Percentiles rank a stretch among this genome's conserved stretches.
Evolutionary conservation across 2,888 invertebrate species (phyloP).

Genomic region (Oegoconia quadripuncta): DNA sequence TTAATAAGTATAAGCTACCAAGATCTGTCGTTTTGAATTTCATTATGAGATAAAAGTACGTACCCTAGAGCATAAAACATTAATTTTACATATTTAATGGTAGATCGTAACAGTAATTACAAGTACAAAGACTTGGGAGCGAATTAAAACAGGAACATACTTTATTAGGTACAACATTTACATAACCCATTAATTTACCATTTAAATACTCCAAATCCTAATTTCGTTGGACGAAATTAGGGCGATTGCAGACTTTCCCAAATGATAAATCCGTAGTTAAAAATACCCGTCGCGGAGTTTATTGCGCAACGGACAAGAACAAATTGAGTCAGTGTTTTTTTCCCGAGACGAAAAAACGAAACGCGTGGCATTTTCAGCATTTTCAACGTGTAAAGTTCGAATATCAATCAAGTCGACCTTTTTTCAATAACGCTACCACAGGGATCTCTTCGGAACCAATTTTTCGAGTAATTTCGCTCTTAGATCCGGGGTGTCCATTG

Average conservation of each 20-base stretch:
- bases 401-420: conserved; percentile 75
- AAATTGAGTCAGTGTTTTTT: conserved; percentile 77
- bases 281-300: conserved; percentile 66
- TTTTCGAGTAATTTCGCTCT: conserved; percentile 67
- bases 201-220: conserved; percentile 47
- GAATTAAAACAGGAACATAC: conserved; percentile 25
- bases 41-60: conserved; percentile 10
- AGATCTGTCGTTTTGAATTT: neutral
- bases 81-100: no score
- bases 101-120: neutral
- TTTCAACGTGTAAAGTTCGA: conserved; percentile 74
- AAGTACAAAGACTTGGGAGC: conserved; percentile 20
- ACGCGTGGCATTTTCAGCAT: conserved; percentile 59
- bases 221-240: conserved; percentile 56
- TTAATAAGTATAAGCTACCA: no score
- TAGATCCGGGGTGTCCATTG: conserved; percentile 49
- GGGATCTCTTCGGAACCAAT: conserved; percentile 55
- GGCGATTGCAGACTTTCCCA: conserved; percentile 54
- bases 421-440: conserved; percentile 73
- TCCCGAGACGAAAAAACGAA: conserved; percentile 67
- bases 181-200: conserved; percentile 44
- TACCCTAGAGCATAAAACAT: no score
- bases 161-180: conserved; percentile 37
- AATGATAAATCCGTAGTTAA: conserved; percentile 70
- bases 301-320: conserved; percentile 74